Evolutionary conservation across 2,797 vertebrate genomes (phyloP).

Genomic region (Semotilus atromaculatus): DNA sequence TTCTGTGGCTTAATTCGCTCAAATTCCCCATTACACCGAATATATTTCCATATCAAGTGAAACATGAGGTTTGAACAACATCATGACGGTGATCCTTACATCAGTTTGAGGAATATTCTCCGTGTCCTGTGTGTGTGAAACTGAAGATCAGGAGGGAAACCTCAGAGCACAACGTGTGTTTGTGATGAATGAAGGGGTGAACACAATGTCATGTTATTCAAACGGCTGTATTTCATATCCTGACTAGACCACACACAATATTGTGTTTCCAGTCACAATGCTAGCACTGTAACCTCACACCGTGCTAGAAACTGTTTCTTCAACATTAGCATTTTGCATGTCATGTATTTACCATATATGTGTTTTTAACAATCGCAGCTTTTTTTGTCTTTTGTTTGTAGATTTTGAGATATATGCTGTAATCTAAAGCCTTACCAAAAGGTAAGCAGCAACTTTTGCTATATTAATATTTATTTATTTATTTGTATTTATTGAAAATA

Average conservation of each 20-base stretch:
- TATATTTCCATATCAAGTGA: constrained; percentile 65
- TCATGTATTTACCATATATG: constrained; percentile 35
- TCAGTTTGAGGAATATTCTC: constrained; percentile 44
- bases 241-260: constrained; percentile 46
- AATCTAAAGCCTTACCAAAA: not conserved
- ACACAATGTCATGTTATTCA: constrained; percentile 57
- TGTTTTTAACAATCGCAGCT: not conserved
- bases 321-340: constrained; percentile 44
- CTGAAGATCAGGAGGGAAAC: constrained; percentile 53
- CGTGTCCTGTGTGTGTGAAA: constrained; percentile 53
- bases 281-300: constrained; percentile 29
- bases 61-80: constrained; percentile 60
- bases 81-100: constrained; percentile 40
- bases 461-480: not conserved
- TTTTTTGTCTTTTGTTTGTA: not conserved
- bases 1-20: constrained; percentile 42
- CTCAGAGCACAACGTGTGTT: constrained; percentile 55
- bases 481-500: not conserved
- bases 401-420: not conserved
- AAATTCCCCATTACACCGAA: constrained; percentile 52
- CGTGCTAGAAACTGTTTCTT: constrained; percentile 6
- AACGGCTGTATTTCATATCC: constrained; percentile 47
- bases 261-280: constrained; percentile 44
- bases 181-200: constrained; percentile 53
- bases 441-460: not conserved